Evolutionary conservation across 2,888 invertebrate species (phyloP), one percentile per base, ranked within the genome.

Genomic region (Brenthis ino): DNA sequence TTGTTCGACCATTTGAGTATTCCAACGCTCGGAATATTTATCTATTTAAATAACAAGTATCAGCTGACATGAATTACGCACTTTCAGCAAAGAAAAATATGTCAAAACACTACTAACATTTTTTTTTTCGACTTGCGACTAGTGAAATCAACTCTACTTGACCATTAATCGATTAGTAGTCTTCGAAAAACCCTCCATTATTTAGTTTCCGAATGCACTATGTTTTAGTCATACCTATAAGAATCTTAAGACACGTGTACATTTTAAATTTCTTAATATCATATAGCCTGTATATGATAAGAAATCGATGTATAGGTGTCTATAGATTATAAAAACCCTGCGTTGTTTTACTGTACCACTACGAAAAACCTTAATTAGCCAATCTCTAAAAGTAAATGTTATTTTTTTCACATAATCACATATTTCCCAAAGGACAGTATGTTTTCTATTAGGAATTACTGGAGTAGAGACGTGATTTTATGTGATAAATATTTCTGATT

Each of bases 21-120:
- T 90, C 85, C 88, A 84, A 79, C 65, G 51, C 88, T 90, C 87
- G 77, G 73, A 79, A 79, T 50, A 48, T 60, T 43, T 60, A 76
- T 81, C 83, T 87, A 86, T 85, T 83, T 79, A 84, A 86, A 84
- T 80, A 84, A 85, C 86, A 83, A 85, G 82, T 87, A 88, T 81
- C 92, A 93, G 93, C 93, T 93, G 93, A 91, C 93, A 93, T 91
- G 93, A 93, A 91, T 93, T 88, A 93, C 93, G 93, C 93, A 93
- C 93, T 93, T 93, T 93, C 93, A 93, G 93, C 93, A 93, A 93
- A 93, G 93, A 93, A 93, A 93, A 93, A 93, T 89, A 93, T 93
- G 93, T 93, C 93, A 93, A 93, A 93, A 93, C 93, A 93, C 93
- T 93, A 93, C 93, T 83, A 91, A 91, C 92, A 86, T 88, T 89